Conservation (phyloP, 2,797 vertebrate genomes). For the Gobio occitaniae region DNA sequence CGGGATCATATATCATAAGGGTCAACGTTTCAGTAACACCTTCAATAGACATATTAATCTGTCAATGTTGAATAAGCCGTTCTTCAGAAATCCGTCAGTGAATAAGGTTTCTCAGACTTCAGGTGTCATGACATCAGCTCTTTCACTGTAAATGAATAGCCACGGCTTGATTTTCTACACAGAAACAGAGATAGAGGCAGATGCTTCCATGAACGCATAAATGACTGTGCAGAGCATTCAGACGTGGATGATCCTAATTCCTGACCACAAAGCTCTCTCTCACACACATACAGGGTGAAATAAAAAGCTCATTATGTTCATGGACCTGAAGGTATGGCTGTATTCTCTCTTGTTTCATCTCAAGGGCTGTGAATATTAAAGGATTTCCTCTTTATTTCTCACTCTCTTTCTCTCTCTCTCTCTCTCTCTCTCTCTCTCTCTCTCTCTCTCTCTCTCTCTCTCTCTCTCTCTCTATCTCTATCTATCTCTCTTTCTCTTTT, state of each 20-base stretch:
- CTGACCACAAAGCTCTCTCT: constrained; percentile 33
- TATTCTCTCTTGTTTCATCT: constrained; percentile 74
- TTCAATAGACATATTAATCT: not conserved
- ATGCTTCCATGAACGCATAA: constrained; percentile 53
- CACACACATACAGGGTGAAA: constrained; percentile 63
- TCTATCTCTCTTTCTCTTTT: constrained; percentile 48
- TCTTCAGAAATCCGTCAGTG: not conserved
- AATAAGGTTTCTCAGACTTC: not conserved
- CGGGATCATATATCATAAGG: not conserved
- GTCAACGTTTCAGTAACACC: not conserved
- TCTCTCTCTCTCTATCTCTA: too few relatives aligned
- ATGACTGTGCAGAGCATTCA: constrained; percentile 53
- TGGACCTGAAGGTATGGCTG: constrained; percentile 81
- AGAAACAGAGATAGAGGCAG: constrained; percentile 22
- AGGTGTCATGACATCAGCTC: not conserved
- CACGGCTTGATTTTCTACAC: not conserved
- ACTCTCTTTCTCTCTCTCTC: constrained; percentile 36
- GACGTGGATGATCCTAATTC: constrained; percentile 54
- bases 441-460: too few relatives aligned
- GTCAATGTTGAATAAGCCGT: not conserved
- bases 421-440: constrained; percentile 27
- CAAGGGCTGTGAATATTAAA: constrained; percentile 78
- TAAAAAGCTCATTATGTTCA: constrained; percentile 81
- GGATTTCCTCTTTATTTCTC: constrained; percentile 54
- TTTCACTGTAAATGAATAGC: constrained; percentile 6